Conservation (phyloP, 2,797 vertebrate genomes). For the Pangasius macronema region DNA sequence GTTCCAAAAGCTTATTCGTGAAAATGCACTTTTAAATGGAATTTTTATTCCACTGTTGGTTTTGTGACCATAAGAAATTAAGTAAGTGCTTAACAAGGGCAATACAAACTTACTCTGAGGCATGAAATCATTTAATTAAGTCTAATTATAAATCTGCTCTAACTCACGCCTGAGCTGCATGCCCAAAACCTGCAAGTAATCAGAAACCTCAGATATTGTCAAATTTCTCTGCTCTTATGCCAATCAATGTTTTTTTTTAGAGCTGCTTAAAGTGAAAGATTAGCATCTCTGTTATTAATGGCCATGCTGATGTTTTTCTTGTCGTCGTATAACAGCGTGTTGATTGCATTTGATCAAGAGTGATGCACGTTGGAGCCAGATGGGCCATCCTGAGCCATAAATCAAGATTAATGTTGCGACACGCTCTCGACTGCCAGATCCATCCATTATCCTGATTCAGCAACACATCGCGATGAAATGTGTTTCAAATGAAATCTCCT, state of each 20-base stretch:
- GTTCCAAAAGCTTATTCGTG: background rate
- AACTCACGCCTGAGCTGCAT: background rate
- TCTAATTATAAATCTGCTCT: background rate
- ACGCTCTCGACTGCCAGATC: conserved; percentile 54
- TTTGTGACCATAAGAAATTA: background rate
- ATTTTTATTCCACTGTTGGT: background rate
- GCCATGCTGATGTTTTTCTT: conserved; percentile 37
- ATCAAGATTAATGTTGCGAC: conserved; percentile 61
- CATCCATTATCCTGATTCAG: conserved; percentile 61
- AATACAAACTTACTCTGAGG: background rate
- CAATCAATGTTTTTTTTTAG: background rate
- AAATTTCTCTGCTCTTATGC: background rate
- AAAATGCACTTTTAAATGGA: background rate
- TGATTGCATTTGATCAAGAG: conserved; percentile 57
- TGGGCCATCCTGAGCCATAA: conserved; percentile 58
- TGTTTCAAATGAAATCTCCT: conserved; percentile 16
- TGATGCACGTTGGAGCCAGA: conserved; percentile 47
- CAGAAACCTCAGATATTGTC: background rate
- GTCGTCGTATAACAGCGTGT: conserved; percentile 49
- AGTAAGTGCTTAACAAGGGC: background rate
- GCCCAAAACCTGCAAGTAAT: background rate
- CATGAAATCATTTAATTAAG: background rate
- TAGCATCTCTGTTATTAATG: conserved; percentile 36
- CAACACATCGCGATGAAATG: conserved; percentile 57
- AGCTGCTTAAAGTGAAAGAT: conserved; percentile 47